Conservation (phyloP, 2,113 vertebrate species). For the Puma concolor region DNA sequence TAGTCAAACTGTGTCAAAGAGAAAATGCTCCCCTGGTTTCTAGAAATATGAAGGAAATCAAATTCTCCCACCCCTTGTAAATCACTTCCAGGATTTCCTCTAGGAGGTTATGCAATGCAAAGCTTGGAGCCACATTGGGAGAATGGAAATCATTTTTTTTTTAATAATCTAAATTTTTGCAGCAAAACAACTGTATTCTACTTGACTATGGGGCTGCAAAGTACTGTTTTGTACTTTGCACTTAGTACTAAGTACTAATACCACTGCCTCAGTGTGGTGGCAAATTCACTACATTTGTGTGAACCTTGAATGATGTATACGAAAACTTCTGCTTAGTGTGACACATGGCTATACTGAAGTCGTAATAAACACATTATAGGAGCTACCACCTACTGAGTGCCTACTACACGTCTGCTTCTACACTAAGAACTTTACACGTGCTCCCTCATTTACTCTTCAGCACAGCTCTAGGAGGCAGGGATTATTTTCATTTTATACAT, state of each 20-base stretch:
- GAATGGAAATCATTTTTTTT: constrained; percentile 25
- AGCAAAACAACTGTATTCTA: constrained; percentile 24
- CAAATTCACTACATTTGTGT: background rate
- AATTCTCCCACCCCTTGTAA: constrained; percentile 59
- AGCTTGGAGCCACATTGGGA: constrained; percentile 15
- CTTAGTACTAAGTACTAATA: background rate
- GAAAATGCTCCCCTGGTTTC: constrained; percentile 59
- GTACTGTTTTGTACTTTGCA: no score
- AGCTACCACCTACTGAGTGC: background rate
- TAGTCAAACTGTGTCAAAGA: constrained; percentile 29
- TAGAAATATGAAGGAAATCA: constrained; percentile 65
- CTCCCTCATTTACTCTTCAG: background rate
- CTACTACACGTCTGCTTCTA: background rate
- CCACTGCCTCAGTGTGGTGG: background rate
- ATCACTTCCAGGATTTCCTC: constrained; percentile 69
- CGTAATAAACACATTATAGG: background rate
- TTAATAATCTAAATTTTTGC: background rate
- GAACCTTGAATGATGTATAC: background rate
- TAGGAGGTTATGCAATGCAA: constrained; percentile 50
- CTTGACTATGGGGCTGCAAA: background rate
- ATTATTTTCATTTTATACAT: background rate
- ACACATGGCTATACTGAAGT: background rate
- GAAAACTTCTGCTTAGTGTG: background rate
- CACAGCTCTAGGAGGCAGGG: background rate
- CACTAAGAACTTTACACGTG: background rate